A percentile compares a stretch with the other conserved stretches of the same genome.
These are phyloP conservation scores for Vanacampus margaritifer DNA, from an alignment of 2,113 vertebrate species.

Conservation along the genomic window DNA sequence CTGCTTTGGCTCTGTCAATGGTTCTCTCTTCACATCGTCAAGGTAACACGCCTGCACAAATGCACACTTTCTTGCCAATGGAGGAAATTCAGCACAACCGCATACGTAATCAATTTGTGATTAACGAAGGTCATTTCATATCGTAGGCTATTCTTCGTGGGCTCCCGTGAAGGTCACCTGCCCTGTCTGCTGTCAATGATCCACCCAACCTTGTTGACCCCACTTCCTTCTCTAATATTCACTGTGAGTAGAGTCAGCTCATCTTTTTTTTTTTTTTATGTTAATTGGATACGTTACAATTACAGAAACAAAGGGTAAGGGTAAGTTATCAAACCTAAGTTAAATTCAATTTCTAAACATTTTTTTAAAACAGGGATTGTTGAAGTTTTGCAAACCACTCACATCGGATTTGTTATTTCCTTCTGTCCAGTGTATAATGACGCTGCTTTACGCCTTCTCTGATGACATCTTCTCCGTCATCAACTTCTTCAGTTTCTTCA, in stretches of 20 bases:
- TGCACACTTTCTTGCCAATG: background rate
- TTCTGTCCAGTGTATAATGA: conserved; percentile 85
- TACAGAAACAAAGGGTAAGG: too few relatives aligned
- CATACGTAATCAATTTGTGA: background rate
- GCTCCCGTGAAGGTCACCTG: conserved; percentile 91
- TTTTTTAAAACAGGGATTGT: background rate
- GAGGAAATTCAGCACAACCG: background rate
- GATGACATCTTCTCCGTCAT: conserved; percentile 96
- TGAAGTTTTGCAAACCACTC: background rate
- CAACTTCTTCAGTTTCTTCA: conserved; percentile 99
- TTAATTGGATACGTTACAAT: too few relatives aligned
- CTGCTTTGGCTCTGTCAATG: conserved; percentile 96
- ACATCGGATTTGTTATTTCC: background rate
- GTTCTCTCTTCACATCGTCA: conserved; percentile 95
- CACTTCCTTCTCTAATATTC: conserved; percentile 89
- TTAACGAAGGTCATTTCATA: background rate
- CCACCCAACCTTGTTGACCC: conserved; percentile 87
- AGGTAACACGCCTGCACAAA: conserved; percentile 69
- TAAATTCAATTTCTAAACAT: background rate
- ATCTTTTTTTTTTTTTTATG: too few relatives aligned
- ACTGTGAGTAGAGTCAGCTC: conserved; percentile 75
- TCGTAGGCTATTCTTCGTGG: conserved; percentile 92
- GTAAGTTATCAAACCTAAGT: too few relatives aligned
- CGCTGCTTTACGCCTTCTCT: conserved; percentile 94
- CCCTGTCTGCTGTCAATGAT: conserved; percentile 96